phyloP scores from a whole-genome alignment of 2,888 invertebrate species.

The Calameuta filiformis region DNA sequence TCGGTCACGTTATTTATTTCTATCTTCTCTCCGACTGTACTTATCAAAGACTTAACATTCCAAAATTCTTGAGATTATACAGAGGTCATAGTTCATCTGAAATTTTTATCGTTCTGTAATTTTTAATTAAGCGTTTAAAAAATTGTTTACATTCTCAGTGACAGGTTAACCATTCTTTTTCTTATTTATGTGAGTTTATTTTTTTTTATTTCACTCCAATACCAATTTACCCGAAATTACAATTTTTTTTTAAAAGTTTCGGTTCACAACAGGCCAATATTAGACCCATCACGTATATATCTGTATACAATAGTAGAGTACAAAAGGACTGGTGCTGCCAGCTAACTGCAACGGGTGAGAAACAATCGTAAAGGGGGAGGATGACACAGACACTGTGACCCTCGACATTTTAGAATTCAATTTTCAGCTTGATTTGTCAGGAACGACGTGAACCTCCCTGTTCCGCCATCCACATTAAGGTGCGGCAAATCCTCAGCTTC shows the following conservation, averaged over 20 bases:
- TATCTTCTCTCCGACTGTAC: not conserved
- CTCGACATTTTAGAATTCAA: constrained; percentile 56
- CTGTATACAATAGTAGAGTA: not conserved
- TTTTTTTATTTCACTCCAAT: not conserved
- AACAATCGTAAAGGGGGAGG: constrained; percentile 39
- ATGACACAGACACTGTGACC: constrained; percentile 24
- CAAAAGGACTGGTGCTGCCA: not conserved
- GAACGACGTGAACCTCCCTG: constrained; percentile 23
- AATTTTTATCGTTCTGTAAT: not conserved
- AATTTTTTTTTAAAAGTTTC: not conserved
- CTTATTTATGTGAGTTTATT: not conserved
- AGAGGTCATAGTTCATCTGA: not conserved
- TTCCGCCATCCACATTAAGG: not conserved
- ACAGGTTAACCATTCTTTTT: not conserved
- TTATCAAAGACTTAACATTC: not conserved
- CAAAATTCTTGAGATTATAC: not conserved
- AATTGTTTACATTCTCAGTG: not conserved
- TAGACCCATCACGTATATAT: not conserved
- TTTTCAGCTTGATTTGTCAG: constrained; percentile 64
- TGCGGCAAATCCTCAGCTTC: not conserved
- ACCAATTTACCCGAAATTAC: not conserved
- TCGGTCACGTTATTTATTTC: not conserved
- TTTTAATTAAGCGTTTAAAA: not conserved
- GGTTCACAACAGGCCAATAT: not conserved
- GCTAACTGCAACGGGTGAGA: constrained; percentile 30